Evolutionary conservation across 1,140 invertebrate genomes (phyloP).

Genomic region (Odontomachus brunneus): DNA sequence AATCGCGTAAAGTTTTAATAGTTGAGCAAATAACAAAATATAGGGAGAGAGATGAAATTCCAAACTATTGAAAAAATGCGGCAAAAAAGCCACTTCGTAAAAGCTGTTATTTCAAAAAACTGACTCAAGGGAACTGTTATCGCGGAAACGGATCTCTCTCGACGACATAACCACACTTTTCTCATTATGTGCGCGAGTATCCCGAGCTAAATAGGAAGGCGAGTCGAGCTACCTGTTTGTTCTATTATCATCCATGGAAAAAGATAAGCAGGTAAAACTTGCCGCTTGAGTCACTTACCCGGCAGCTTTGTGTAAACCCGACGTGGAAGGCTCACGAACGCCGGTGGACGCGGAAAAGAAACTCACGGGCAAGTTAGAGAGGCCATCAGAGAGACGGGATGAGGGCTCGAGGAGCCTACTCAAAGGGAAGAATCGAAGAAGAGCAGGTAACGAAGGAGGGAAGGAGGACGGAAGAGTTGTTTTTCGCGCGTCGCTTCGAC

Average conservation of each 20-base stretch:
- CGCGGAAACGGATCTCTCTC: background rate
- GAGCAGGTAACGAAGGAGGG: too few species aligned
- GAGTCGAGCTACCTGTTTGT: background rate
- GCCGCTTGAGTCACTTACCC: conserved; percentile 24
- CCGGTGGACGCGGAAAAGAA: conserved; percentile 19
- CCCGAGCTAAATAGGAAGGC: background rate
- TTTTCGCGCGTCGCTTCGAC: too few species aligned
- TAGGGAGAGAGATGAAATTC: too few species aligned
- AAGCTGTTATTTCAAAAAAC: background rate
- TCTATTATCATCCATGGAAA: conserved; percentile 34
- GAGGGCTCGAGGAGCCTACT: conserved; percentile 27
- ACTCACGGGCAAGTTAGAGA: conserved; percentile 19
- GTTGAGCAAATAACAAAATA: too few species aligned
- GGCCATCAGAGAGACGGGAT: conserved; percentile 27
- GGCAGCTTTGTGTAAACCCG: conserved; percentile 36
- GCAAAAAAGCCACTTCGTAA: too few species aligned
- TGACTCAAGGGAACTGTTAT: background rate
- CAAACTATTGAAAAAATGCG: too few species aligned
- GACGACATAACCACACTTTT: background rate
- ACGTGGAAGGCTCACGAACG: background rate
- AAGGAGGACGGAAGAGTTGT: too few species aligned
- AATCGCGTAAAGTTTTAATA: too few species aligned
- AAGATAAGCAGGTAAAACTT: background rate
- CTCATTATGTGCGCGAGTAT: background rate
- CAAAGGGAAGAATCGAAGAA: conserved; percentile 27